Percentiles rank a stretch among this genome's conserved stretches.
phyloP scores from a whole-genome alignment of 2,113 vertebrate species.

The Bos javanicus region DNA sequence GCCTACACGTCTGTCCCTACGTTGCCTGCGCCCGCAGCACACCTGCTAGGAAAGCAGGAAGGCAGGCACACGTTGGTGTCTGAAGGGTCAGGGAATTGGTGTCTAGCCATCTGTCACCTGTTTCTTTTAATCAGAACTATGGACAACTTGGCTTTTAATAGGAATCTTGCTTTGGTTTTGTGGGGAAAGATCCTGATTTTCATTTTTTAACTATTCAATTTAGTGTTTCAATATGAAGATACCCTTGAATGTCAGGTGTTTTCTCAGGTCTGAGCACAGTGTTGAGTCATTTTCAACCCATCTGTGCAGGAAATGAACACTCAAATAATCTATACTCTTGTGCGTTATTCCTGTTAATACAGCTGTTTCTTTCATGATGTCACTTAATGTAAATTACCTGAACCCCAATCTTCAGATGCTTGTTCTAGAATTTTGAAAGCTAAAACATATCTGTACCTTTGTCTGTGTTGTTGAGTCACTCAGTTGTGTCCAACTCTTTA shows the following conservation, averaged over 20 bases:
- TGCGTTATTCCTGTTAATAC: not conserved
- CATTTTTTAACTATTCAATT: not conserved
- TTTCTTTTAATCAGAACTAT: not conserved
- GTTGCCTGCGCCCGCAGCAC: not conserved
- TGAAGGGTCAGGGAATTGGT: not conserved
- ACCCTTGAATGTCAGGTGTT: conserved; percentile 33
- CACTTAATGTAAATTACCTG: conserved; percentile 17
- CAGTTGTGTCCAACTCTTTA: not conserved
- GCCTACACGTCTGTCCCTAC: not conserved
- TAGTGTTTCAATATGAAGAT: conserved; percentile 1
- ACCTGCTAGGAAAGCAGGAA: not conserved
- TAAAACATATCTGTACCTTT: not conserved
- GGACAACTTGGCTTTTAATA: not conserved
- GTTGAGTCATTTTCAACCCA: conserved; percentile 30
- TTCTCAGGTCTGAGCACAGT: not conserved
- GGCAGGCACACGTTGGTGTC: not conserved
- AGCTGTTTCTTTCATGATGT: conserved; percentile 42
- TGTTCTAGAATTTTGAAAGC: not conserved
- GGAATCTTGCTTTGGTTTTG: not conserved
- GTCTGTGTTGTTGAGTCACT: not conserved
- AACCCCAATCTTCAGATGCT: not conserved
- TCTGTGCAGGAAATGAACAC: conserved; percentile 43
- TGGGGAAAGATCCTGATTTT: not conserved
- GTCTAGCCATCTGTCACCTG: not conserved
- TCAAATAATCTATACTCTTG: not conserved